phyloP scores from a whole-genome alignment of 2,113 vertebrate genomes.

The Coturnix japonica region DNA sequence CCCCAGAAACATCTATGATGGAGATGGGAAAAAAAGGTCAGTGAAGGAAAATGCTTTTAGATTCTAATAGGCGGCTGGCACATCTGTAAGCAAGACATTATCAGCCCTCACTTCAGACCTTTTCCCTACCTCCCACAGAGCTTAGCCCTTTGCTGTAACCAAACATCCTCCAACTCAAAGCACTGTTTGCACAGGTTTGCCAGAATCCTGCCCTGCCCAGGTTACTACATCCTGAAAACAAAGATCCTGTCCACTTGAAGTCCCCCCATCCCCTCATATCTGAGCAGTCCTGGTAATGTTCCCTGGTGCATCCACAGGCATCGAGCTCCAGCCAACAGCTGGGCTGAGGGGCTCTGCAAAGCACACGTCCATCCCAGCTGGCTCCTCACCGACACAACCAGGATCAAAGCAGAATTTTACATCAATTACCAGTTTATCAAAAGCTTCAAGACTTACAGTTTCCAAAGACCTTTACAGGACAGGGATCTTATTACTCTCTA shows the following conservation, averaged over 20 bases:
- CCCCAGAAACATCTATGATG: not conserved
- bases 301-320: not conserved
- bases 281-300: too few relatives aligned
- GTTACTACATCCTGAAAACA: not conserved
- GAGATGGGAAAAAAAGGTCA: not conserved
- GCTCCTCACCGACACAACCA: accelerated
- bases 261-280: not conserved
- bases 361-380: accelerated
- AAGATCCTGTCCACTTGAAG: not conserved
- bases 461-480: not conserved
- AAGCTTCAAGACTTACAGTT: not conserved
- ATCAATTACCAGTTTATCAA: not conserved
- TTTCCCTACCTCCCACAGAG: not conserved
- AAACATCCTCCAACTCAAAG: not conserved
- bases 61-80: not conserved
- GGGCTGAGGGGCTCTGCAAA: too few relatives aligned
- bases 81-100: not conserved
- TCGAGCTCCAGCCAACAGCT: not conserved
- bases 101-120: not conserved
- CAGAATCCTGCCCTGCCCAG: not conserved
- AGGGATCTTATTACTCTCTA: not conserved
- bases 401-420: not conserved
- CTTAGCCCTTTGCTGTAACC: not conserved
- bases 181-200: not conserved
- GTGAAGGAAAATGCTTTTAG: not conserved